Percentiles rank a stretch among this genome's conserved stretches.
phyloP scores from a whole-genome alignment of 2,888 invertebrate species.

The Nipponacmea schrenckii region DNA sequence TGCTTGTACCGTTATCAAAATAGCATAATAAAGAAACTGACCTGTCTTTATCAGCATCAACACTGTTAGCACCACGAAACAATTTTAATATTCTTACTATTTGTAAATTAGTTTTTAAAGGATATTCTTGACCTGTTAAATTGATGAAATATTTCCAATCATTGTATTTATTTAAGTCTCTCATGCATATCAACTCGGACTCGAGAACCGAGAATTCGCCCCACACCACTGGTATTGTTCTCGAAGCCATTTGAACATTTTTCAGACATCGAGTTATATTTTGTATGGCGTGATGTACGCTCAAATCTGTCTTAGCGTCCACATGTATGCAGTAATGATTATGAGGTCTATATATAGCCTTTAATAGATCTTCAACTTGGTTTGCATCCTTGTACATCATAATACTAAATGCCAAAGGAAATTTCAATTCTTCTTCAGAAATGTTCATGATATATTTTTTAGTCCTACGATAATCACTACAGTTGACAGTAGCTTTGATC shows the following conservation, averaged over 20 bases:
- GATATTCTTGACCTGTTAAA: constrained; percentile 15
- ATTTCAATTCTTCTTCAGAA: constrained; percentile 19
- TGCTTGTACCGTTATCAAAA: too few relatives aligned
- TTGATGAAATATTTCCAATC: constrained; percentile 20
- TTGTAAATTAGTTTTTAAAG: constrained; percentile 15
- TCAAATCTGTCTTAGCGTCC: neutral
- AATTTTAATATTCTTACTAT: constrained; percentile 12
- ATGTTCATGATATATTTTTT: constrained; percentile 10
- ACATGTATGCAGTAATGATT: constrained; percentile 19
- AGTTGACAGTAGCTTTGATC: neutral
- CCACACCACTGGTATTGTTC: neutral
- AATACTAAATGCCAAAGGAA: constrained; percentile 24
- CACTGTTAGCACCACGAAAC: constrained; percentile 13
- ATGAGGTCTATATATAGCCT: constrained; percentile 15
- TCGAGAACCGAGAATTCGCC: constrained; percentile 11
- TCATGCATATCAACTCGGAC: constrained; percentile 15
- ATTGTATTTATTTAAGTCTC: constrained; percentile 2
- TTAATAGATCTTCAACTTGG: constrained; percentile 17
- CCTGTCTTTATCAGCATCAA: constrained; percentile 8
- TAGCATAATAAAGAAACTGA: neutral
- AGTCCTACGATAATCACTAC: neutral
- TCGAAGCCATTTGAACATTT: constrained; percentile 5
- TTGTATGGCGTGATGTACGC: neutral
- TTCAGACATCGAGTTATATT: constrained; percentile 5
- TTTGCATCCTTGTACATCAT: constrained; percentile 19